Percentiles rank a stretch among this genome's conserved stretches.
These are phyloP conservation scores for Spondyliosoma cantharus DNA, from an alignment of 2,797 vertebrate species.

Conservation along the genomic window DNA sequence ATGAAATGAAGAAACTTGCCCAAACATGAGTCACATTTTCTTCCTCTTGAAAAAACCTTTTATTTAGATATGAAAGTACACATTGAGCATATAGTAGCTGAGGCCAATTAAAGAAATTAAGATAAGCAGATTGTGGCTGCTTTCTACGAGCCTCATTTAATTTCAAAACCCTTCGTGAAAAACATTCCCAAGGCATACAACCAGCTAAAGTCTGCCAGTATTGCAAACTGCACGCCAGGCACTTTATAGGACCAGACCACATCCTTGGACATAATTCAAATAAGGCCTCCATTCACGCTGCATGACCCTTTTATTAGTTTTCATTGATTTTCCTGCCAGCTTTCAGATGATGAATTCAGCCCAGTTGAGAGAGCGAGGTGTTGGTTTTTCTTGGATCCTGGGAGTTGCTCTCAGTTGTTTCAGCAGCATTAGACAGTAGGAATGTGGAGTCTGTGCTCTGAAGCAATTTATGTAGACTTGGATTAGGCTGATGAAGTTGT, in stretches of 20 bases:
- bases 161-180: constrained; percentile 2
- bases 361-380: constrained; percentile 60
- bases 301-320: constrained; percentile 73
- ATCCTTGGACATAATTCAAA: constrained; percentile 71
- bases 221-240: constrained; percentile 41
- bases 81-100: neutral
- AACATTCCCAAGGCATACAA: constrained; percentile 15
- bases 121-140: constrained; percentile 3
- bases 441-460: constrained; percentile 44
- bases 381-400: constrained; percentile 58
- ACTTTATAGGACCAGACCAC: constrained; percentile 51
- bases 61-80: constrained; percentile 2
- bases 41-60: neutral
- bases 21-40: too few relatives aligned
- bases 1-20: too few relatives aligned
- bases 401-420: constrained; percentile 51
- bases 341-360: constrained; percentile 70
- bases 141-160: constrained; percentile 22
- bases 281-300: constrained; percentile 63
- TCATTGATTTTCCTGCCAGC: constrained; percentile 76
- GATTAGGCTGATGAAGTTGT: constrained; percentile 53
- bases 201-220: constrained; percentile 31
- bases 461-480: constrained; percentile 43
- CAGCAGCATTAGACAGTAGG: constrained; percentile 47
- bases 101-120: constrained; percentile 25